phyloP scores from a whole-genome alignment of 2,888 invertebrate genomes.

The Congeria kusceri region DNA sequence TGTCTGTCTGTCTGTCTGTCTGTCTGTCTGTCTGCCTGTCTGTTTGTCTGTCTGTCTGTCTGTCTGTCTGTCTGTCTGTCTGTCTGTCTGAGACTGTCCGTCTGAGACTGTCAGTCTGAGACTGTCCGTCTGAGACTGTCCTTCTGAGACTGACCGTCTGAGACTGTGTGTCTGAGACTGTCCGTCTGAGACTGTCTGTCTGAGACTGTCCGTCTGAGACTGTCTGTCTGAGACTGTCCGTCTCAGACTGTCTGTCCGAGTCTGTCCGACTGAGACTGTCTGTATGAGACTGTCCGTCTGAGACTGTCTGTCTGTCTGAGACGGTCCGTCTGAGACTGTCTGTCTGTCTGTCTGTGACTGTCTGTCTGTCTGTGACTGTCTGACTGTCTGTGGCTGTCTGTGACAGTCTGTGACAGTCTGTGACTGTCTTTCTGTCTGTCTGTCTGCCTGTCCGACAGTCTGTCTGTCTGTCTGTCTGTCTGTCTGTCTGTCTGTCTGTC shows the following conservation, averaged over 20 bases:
- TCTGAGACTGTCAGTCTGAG: no score
- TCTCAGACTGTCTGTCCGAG: constrained; percentile 18
- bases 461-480: constrained; percentile 29
- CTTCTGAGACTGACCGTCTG: no score
- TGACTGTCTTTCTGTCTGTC: constrained; percentile 25
- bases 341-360: constrained; percentile 20
- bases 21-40: no score
- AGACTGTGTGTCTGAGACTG: not conserved
- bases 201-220: not conserved
- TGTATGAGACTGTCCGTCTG: constrained; percentile 6
- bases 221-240: constrained; percentile 2
- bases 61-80: no score
- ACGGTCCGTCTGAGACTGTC: constrained; percentile 17
- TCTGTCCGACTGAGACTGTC: constrained; percentile 10
- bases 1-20: no score
- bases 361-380: constrained; percentile 20
- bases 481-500: no score
- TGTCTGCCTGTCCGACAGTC: constrained; percentile 13
- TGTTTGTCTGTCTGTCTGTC: no score
- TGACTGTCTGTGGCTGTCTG: constrained; percentile 18
- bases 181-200: not conserved
- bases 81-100: no score
- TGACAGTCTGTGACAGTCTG: not conserved
- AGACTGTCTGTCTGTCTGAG: constrained; percentile 20
- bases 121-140: no score